Conservation (phyloP, 2,113 vertebrate genomes). For the Calyptomena viridis region DNA sequence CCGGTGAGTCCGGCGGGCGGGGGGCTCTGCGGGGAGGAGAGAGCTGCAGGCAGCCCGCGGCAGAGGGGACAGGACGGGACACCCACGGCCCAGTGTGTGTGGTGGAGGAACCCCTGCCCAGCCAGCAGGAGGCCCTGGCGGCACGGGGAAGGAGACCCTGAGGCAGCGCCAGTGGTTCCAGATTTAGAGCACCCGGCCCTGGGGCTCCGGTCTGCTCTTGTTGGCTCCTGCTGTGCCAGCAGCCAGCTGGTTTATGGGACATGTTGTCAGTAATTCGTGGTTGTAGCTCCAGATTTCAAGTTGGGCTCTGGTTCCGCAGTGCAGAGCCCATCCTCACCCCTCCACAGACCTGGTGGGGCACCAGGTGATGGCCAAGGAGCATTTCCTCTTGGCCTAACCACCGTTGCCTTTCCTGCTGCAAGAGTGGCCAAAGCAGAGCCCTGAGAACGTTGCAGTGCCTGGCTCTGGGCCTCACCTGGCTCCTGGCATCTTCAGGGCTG, state of each 20-base stretch:
- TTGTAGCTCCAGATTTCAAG: not conserved
- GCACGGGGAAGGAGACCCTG: not conserved
- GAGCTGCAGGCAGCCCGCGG: not conserved
- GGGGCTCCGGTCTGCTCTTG: accelerated
- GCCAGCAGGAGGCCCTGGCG: not conserved
- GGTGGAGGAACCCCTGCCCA: not conserved
- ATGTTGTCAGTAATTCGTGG: accelerated
- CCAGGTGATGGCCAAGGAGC: not conserved
- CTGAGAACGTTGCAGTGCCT: accelerated
- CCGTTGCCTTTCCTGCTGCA: not conserved
- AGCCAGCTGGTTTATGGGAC: accelerated
- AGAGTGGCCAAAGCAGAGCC: not conserved
- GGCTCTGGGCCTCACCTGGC: accelerated
- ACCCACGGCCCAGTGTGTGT: accelerated
- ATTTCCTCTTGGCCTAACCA: not conserved
- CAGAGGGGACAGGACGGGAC: not conserved
- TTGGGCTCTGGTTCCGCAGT: accelerated
- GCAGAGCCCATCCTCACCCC: accelerated
- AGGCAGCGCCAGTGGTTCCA: not conserved
- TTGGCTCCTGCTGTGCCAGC: not conserved
- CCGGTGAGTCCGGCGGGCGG: conserved; percentile 73
- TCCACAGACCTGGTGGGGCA: not conserved
- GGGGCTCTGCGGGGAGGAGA: not conserved
- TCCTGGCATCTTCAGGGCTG: not conserved
- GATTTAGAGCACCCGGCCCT: not conserved